A percentile compares a stretch with the other conserved stretches of the same genome.
These are phyloP conservation scores for Apantesis nais DNA, from an alignment of 2,888 invertebrate genomes.

Conservation along the genomic window DNA sequence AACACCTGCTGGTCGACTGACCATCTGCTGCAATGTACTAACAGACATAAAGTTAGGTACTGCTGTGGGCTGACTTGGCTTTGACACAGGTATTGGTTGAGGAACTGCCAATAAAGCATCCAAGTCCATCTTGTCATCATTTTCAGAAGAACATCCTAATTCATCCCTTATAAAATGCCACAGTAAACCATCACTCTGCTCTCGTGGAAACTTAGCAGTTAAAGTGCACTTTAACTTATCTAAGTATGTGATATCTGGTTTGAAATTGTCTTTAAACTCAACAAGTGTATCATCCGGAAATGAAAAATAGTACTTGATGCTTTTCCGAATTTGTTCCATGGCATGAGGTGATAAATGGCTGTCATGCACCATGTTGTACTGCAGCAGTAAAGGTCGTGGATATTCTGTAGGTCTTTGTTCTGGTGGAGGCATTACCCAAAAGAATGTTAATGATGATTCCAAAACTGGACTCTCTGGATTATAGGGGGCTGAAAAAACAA, in stretches of 20 bases:
- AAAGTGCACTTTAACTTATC: conserved; percentile 94
- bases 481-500: conserved; percentile 89
- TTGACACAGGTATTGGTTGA: conserved; percentile 79
- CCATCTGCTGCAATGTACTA: conserved; percentile 82
- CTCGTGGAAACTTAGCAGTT: conserved; percentile 92
- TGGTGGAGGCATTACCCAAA: conserved; percentile 98
- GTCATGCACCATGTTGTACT: conserved; percentile 93
- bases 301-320: conserved; percentile 93
- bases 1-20: conserved; percentile 80
- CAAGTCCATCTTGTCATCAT: conserved; percentile 89
- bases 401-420: conserved; percentile 96
- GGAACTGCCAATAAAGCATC: conserved; percentile 86
- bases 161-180: conserved; percentile 93
- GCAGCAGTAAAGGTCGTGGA: conserved; percentile 95
- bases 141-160: conserved; percentile 88
- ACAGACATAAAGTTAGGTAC: conserved; percentile 80
- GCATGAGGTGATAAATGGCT: conserved; percentile 92
- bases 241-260: conserved; percentile 90
- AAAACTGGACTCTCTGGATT: conserved; percentile 91
- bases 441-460: conserved; percentile 94
- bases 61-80: conserved; percentile 70
- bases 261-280: conserved; percentile 87
- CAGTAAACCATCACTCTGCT: conserved; percentile 90
- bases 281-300: conserved; percentile 75
- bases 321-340: conserved; percentile 93